Conservation (phyloP, 2,888 invertebrate genomes). For the Trissolcus japonicus region DNA sequence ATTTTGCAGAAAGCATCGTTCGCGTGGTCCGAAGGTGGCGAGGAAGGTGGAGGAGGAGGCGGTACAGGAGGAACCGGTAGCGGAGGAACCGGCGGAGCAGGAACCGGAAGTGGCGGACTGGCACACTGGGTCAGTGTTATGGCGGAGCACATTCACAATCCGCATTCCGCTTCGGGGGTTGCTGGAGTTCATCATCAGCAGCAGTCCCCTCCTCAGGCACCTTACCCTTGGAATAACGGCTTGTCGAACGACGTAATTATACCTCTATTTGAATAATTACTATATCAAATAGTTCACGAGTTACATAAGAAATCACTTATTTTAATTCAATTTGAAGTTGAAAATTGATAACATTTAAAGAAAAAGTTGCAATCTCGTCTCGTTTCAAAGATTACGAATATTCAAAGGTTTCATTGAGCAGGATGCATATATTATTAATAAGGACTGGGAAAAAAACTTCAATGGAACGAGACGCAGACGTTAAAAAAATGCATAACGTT, state of each 20-base stretch:
- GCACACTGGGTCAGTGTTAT: slow-evolving; percentile 98
- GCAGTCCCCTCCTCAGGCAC: slow-evolving; percentile 73
- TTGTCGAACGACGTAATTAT: slow-evolving; percentile 73
- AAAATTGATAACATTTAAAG: background rate
- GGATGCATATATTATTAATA: too few relatives aligned
- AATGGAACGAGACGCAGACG: slow-evolving; percentile 26
- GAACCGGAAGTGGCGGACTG: slow-evolving; percentile 79
- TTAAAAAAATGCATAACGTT: slow-evolving; percentile 22
- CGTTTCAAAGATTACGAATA: too few relatives aligned
- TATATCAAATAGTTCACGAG: too few relatives aligned
- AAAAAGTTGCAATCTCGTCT: too few relatives aligned
- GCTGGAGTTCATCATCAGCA: slow-evolving; percentile 80
- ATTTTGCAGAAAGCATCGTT: slow-evolving; percentile 77
- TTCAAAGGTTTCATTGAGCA: too few relatives aligned
- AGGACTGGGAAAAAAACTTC: slow-evolving; percentile 18
- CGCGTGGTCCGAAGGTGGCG: slow-evolving; percentile 78
- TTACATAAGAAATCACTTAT: background rate
- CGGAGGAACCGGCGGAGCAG: slow-evolving; percentile 75
- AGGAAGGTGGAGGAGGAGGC: slow-evolving; percentile 78
- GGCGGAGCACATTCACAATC: slow-evolving; percentile 95
- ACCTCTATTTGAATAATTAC: slow-evolving; percentile 2
- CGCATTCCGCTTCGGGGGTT: slow-evolving; percentile 80
- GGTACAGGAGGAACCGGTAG: slow-evolving; percentile 76
- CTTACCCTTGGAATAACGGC: slow-evolving; percentile 75
- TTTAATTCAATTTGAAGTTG: background rate